Base-by-base conservation (phyloP, 2,113 vertebrate genomes). In the Xiphophorus maculatus region DNA sequence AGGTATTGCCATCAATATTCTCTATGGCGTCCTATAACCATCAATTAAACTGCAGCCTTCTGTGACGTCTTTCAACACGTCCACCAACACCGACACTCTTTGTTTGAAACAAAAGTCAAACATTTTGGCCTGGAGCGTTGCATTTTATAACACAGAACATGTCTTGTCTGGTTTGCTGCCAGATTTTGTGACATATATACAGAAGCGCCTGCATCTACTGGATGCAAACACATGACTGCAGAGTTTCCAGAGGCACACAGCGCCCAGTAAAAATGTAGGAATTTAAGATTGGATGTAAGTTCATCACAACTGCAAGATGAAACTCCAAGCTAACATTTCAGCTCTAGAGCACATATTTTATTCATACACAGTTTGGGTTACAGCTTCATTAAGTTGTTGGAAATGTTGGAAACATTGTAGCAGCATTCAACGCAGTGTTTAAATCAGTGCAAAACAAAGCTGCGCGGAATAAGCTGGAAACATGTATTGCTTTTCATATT, bases 41-140 rank as follows among this genome's bases (percentile, higher is more conserved):
- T 42, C 28, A 35, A 30, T 61, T 54, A 28, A 66, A 62, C 33
- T 73, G 10, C 60, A 67, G 19, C 71, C 35, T 63, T 58, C 37
- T 68, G 70, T 73, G 28, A 63, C 54, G 19, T 22, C 60, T 71
- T 51, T 48, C 10, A 69, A 30, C 28, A n/a, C 42, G 66, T 44
- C 48, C 35, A 51, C 54, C 60, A 63, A 35, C 28, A 63, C 27
- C 66, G n/a, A n/a, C n/a, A 28, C 13, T 14, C n/a, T 17, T 28
- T 15, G 14, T 66, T 32, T 37, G 58, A 78, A 48, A 60, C 48
- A 61, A 25, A 66, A 82, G 65, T 66, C 54, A 72, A 75, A 75
- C 61, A 10, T 67, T 61, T 48, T 30, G 58, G 63, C 72, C 73
- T 62, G 54, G 22, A 62, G 51, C 17, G 3, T 2, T 28, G 28